Percentiles rank a stretch among this genome's conserved stretches.
These are phyloP conservation scores for Rallus limicola DNA, from an alignment of 2,113 vertebrate species.

Conservation along the genomic window DNA sequence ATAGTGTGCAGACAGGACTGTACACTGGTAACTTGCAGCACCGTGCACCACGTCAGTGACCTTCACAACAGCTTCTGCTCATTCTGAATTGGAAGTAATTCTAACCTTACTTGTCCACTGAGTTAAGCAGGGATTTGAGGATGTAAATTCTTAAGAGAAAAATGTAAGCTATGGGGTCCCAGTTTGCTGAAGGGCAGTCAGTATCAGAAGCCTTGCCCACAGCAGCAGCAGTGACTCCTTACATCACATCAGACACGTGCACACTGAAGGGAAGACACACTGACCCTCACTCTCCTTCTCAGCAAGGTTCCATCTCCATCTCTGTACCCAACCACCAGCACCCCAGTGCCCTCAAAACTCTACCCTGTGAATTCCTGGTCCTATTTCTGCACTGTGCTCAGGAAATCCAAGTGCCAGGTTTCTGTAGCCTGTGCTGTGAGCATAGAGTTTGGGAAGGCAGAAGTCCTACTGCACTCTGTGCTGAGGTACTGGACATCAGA, in stretches of 20 bases:
- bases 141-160: neutral
- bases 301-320: neutral
- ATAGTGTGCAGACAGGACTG: neutral
- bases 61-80: neutral
- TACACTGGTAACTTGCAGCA: neutral
- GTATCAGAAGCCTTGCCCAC: neutral
- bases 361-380: neutral
- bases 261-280: neutral
- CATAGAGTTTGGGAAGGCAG: neutral
- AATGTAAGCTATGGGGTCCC: neutral
- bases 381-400: neutral
- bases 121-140: neutral
- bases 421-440: neutral
- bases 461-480: neutral
- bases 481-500: neutral
- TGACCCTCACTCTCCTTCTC: neutral
- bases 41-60: neutral
- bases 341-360: neutral
- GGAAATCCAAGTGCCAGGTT: neutral
- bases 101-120: neutral
- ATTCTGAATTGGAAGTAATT: neutral
- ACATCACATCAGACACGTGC: fast-evolving
- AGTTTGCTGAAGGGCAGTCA: neutral
- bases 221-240: neutral
- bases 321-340: neutral